These are phyloP conservation scores for Rhinoderma darwinii DNA, from an alignment of 2,113 vertebrate genomes.

Conservation along the genomic window DNA sequence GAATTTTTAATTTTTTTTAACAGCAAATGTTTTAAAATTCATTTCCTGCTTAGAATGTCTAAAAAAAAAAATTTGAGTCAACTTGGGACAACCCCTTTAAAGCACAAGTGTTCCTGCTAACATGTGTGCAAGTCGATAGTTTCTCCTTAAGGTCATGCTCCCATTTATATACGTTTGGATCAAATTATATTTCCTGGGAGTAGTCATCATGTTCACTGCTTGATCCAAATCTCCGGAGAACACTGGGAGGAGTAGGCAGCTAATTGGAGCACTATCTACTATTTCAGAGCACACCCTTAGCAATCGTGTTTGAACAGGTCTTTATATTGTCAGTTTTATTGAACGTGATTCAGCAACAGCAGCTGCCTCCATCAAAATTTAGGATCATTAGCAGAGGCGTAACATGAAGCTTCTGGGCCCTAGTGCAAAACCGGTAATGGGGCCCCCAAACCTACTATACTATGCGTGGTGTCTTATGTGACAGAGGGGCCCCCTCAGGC, in stretches of 20 bases:
- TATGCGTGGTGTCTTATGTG: too few relatives aligned
- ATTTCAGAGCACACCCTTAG: slow-evolving; percentile 18
- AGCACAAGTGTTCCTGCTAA: not conserved
- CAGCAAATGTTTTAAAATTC: too few relatives aligned
- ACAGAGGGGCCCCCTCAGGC: too few relatives aligned
- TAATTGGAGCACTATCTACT: slow-evolving; percentile 7
- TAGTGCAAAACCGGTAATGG: too few relatives aligned
- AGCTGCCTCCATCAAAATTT: not conserved
- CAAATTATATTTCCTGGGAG: not conserved
- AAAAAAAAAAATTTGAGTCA: too few relatives aligned
- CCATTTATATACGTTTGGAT: not conserved
- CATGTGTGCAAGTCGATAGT: not conserved
- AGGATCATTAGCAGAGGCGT: not conserved
- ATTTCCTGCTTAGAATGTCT: too few relatives aligned
- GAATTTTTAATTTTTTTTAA: too few relatives aligned
- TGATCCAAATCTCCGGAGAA: not conserved
- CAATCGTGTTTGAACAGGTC: slow-evolving; percentile 40
- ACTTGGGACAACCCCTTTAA: too few relatives aligned
- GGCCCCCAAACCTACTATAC: too few relatives aligned
- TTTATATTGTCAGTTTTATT: slow-evolving; percentile 20
- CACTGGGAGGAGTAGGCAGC: slow-evolving; percentile 14
- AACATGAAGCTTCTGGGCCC: too few relatives aligned
- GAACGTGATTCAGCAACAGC: not conserved
- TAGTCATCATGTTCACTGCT: not conserved
- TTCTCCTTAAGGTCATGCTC: not conserved